A percentile compares a stretch with the other conserved stretches of the same genome.
phyloP scores from a whole-genome alignment of 1,140 invertebrate species.

The Drosophila albomicans region DNA sequence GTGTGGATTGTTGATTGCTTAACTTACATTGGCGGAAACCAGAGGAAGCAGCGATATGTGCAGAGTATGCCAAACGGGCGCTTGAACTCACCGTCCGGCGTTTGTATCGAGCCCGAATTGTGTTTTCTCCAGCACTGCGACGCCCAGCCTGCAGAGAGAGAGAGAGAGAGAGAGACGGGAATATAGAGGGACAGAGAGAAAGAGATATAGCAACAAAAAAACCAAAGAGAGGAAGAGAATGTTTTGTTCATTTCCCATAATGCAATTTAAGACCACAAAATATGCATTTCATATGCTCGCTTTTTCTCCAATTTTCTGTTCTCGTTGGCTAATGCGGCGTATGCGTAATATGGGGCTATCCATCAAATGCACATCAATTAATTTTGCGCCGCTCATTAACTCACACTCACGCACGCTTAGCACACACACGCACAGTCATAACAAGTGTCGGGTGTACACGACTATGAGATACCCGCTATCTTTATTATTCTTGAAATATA shows the following conservation, averaged over 20 bases:
- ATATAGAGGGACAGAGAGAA: no score
- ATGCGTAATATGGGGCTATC: constrained; percentile 41
- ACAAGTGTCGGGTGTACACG: no score
- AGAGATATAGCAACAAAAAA: background rate
- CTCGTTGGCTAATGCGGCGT: constrained; percentile 10
- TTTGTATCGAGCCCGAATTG: constrained; percentile 81
- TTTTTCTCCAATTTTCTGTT: background rate
- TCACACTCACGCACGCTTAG: constrained; percentile 17
- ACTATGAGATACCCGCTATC: no score
- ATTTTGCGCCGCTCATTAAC: constrained; percentile 39
- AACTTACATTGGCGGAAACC: constrained; percentile 84
- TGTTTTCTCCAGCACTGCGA: constrained; percentile 83
- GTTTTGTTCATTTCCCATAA: no score
- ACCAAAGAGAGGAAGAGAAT: no score
- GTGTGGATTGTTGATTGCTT: constrained; percentile 51
- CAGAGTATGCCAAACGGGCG: constrained; percentile 83
- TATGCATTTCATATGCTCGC: background rate
- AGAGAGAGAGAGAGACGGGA: background rate
- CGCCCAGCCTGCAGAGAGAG: constrained; percentile 62
- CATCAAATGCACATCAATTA: constrained; percentile 40
- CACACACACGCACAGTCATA: background rate
- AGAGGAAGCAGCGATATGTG: constrained; percentile 83
- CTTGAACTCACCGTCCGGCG: constrained; percentile 82
- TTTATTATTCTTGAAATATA: no score
- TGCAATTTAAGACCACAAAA: constrained; percentile 4